phyloP scores from a whole-genome alignment of 1,140 invertebrate genomes.

The Nasonia longicornis region DNA sequence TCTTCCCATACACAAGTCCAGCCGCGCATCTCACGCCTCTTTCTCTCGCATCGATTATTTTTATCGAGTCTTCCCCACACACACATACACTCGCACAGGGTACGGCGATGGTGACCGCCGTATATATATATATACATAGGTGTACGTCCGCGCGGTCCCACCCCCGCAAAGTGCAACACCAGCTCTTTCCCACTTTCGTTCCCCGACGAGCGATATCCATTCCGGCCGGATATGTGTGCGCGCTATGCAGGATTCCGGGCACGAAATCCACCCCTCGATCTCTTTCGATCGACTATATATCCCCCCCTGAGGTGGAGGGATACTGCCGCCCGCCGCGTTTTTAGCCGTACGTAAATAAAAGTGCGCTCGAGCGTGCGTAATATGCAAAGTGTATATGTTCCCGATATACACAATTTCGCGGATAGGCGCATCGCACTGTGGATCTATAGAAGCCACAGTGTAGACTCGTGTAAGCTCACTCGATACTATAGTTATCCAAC shows the following conservation, averaged over 20 bases:
- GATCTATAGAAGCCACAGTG: no score
- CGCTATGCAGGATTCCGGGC: not conserved
- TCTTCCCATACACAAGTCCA: not conserved
- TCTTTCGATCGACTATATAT: not conserved
- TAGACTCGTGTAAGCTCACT: no score
- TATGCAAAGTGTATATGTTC: not conserved
- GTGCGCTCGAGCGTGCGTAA: not conserved
- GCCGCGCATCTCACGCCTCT: not conserved
- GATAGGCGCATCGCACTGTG: no score
- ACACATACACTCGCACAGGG: no score
- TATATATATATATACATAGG: not conserved
- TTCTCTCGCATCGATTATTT: slow-evolving; percentile 10
- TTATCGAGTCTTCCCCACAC: slow-evolving; percentile 39
- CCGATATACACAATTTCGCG: no score
- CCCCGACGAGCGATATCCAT: slow-evolving; percentile 55
- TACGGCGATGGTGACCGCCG: not conserved
- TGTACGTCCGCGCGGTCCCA: not conserved
- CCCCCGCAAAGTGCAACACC: not conserved
- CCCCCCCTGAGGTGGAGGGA: slow-evolving; percentile 37
- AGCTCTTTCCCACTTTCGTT: not conserved
- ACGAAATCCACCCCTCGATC: not conserved
- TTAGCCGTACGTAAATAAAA: not conserved
- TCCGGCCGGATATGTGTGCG: slow-evolving; percentile 54
- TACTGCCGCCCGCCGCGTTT: slow-evolving; percentile 58
- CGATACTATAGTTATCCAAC: no score